A percentile compares a stretch with the other conserved stretches of the same genome.
phyloP scores from a whole-genome alignment of 1,140 invertebrate species.

The Bactericera cockerelli region DNA sequence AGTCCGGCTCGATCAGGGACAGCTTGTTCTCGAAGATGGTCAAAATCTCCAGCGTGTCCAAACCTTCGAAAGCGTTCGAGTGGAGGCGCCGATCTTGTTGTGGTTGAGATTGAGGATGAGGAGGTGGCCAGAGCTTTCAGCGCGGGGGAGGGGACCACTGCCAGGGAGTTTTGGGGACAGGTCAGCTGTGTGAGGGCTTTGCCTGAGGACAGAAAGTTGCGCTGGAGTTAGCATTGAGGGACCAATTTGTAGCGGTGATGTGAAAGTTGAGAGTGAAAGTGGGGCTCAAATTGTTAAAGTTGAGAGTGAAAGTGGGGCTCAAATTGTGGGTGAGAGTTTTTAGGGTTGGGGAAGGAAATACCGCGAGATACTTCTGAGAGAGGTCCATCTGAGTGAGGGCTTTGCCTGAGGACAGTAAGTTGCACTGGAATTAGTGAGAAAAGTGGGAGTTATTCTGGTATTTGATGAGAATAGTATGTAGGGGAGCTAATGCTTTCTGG shows the following conservation, averaged over 20 bases:
- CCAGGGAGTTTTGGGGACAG: conserved; percentile 61
- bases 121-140: conserved; percentile 62
- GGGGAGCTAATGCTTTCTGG: no score
- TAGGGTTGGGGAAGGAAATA: conserved; percentile 62
- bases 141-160: conserved; percentile 58
- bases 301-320: conserved; percentile 71
- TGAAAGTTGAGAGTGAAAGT: conserved; percentile 81
- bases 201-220: conserved; percentile 37
- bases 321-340: conserved; percentile 61
- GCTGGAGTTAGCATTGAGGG: no score
- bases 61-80: conserved; percentile 59
- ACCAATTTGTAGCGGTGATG: no score
- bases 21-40: conserved; percentile 79
- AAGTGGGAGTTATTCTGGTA: no score
- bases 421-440: background rate
- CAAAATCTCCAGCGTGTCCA: conserved; percentile 70
- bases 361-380: conserved; percentile 57
- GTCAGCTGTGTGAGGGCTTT: conserved; percentile 68
- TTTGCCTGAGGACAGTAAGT: conserved; percentile 48
- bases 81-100: conserved; percentile 67
- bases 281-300: conserved; percentile 71
- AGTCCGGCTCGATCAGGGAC: conserved; percentile 53
- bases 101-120: conserved; percentile 79
- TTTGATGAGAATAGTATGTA: no score
- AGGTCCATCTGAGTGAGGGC: conserved; percentile 68